Evolutionary conservation across 2,888 invertebrate genomes (phyloP), one percentile per base, ranked within the genome.

Genomic region (Xanthostigma xanthostigma): DNA sequence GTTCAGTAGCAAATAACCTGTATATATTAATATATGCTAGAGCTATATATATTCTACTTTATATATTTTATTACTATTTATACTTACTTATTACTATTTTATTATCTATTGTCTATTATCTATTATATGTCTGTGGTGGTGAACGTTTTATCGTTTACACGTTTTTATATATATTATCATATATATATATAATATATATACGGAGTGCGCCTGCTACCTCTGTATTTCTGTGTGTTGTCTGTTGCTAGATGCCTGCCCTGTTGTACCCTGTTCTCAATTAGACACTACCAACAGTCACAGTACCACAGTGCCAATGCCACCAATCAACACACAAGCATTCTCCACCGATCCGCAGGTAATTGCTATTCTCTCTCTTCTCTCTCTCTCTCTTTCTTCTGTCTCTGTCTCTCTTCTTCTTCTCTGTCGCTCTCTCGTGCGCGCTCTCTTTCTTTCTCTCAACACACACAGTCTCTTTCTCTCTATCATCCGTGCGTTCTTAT

Each of bases 161-260:
- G 27, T 27, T 27, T 27, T 27, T 27, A 27, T 27, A 27, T 27
- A 27, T 27, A 27, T 27, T 27, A 27, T 27, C 27, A 27, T 27
- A 27, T 27, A 27, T 27, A 27, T 27, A 27, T 27, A 27, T 3
- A 3, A 27, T 27, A 52, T 57, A 55, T 57, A 56, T 55, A 56
- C 54, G 55, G 56, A 56, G 55, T 54, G 55, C 55, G 54, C 55
- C 54, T 53, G 52, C 54, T 49, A 49, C 44, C 45, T 75, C 74
- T 76, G 76, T 76, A 75, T 43, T 34, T 48, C 75, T 77, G 76
- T 78, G 76, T 82, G 81, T 86, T 87, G 84, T 87, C 84, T 86
- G 87, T 87, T 86, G 86, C 86, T 87, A 87, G 87, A 87, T 87
- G 86, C 86, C 86, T 87, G 87, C 85, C 81, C 81, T 74, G 74